Evolutionary conservation across 1,140 invertebrate species (phyloP), one percentile per base, ranked within the genome.

Genomic region (Leptinotarsa defecta): DNA sequence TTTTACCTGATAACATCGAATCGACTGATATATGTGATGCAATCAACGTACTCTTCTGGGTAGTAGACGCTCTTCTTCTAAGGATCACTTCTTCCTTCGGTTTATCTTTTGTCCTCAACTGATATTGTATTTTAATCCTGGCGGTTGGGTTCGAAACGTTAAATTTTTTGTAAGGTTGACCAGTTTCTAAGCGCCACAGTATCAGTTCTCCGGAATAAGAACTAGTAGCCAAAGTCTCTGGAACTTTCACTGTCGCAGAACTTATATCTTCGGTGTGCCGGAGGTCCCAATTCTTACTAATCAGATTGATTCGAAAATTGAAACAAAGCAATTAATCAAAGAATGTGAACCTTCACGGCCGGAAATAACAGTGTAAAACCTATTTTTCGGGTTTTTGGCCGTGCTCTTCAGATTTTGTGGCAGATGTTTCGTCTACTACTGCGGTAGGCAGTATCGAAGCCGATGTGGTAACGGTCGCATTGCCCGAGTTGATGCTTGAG

Each of bases 251-350:
- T 74, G 90, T 90, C 1, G 89, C 89, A 64, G 90, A 90, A 62
- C 93, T 86, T 52, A 95, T 90, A 81, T 94, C 92, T 76, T 94
- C 93, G 1, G 86, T 86, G 82, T 95, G 94, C n/a, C 88, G 88
- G 82, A 88, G 76, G 88, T 88, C 93, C 84, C 83, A 85, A 61
- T 81, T 82, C 74, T 85, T 84, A 49, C 79, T 79, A 8, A 34
- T 8, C 34, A 11, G 8, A 34, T 34, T 34, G 34, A 34, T 34
- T 34, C 34, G 0, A 34, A 34, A 8, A 34, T 34, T 1, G 11
- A 34, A 34, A 34, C 6, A 34, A 34, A 34, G 6, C 34, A 34
- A 8, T 8, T 1, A 34, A 6, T 8, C 34, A 34, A 34, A 8
- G 27, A 34, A 1, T 34, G 6, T 8, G 0, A n/a, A n/a, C n/a